These are phyloP conservation scores for Semotilus atromaculatus DNA, from an alignment of 2,797 vertebrate species.

Conservation along the genomic window DNA sequence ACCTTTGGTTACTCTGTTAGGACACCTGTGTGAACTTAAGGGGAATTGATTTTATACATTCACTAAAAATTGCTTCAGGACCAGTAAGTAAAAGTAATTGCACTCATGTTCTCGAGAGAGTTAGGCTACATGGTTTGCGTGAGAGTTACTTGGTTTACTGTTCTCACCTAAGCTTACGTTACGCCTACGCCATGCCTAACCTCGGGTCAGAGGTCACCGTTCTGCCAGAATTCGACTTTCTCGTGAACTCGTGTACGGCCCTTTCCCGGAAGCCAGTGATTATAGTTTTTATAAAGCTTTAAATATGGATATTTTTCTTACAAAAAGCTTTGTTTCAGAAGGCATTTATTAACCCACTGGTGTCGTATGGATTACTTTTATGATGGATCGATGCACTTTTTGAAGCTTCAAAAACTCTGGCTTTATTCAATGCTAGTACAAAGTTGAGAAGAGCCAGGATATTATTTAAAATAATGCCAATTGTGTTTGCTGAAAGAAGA, in stretches of 20 bases:
- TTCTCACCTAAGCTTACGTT: background rate
- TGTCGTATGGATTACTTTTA: background rate
- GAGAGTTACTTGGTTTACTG: too few relatives aligned
- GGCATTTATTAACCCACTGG: background rate
- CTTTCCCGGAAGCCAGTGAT: background rate
- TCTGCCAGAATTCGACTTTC: background rate
- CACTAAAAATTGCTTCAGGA: too few relatives aligned
- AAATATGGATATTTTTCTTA: constrained; percentile 2
- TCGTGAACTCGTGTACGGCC: accelerated
- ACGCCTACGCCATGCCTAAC: background rate
- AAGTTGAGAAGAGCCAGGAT: background rate
- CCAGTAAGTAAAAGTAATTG: background rate
- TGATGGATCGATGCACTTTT: background rate
- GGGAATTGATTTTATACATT: background rate
- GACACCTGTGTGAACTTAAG: constrained; percentile 1
- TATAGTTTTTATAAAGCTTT: background rate
- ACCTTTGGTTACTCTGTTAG: background rate
- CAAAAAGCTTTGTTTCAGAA: background rate
- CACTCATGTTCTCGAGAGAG: too few relatives aligned
- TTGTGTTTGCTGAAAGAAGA: background rate
- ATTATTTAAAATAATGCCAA: background rate
- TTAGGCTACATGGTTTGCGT: too few relatives aligned
- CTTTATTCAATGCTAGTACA: background rate
- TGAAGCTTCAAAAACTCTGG: background rate
- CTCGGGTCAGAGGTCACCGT: background rate